Evolutionary conservation across 2,113 vertebrate species (phyloP).

Genomic region (Apodemus speciosus): DNA sequence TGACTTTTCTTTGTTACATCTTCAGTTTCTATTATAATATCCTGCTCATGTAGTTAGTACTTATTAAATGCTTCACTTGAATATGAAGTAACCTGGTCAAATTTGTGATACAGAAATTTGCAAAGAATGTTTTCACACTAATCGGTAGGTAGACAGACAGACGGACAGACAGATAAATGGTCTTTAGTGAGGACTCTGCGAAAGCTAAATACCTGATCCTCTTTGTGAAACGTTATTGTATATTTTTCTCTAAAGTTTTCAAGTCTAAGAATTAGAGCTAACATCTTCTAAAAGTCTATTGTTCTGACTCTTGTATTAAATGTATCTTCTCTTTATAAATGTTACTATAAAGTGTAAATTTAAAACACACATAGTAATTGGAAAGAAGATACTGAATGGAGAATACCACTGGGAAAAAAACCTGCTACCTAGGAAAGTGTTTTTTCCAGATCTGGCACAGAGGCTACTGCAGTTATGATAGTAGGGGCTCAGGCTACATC

Average conservation of each 20-base stretch:
- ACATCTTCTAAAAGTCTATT: background rate
- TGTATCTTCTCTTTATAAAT: background rate
- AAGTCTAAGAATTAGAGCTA: constrained; percentile 16
- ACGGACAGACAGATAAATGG: background rate
- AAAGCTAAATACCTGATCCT: background rate
- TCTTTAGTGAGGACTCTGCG: background rate
- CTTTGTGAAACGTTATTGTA: background rate
- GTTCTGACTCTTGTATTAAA: background rate
- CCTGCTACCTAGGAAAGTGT: background rate
- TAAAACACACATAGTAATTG: background rate
- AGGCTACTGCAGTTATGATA: background rate
- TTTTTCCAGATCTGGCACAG: background rate
- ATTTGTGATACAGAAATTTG: background rate
- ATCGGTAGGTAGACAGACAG: too few relatives aligned
- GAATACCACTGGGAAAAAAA: background rate
- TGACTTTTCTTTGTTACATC: background rate
- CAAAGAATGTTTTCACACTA: background rate
- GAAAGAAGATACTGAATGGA: background rate
- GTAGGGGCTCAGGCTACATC: background rate
- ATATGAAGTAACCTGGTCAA: background rate
- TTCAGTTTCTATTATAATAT: background rate
- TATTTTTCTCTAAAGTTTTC: constrained; percentile 23
- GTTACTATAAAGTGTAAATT: background rate
- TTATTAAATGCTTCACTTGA: background rate
- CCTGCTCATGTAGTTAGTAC: background rate